These are phyloP conservation scores for Meandrusa payeni DNA, from an alignment of 2,888 invertebrate genomes.

Conservation along the genomic window DNA sequence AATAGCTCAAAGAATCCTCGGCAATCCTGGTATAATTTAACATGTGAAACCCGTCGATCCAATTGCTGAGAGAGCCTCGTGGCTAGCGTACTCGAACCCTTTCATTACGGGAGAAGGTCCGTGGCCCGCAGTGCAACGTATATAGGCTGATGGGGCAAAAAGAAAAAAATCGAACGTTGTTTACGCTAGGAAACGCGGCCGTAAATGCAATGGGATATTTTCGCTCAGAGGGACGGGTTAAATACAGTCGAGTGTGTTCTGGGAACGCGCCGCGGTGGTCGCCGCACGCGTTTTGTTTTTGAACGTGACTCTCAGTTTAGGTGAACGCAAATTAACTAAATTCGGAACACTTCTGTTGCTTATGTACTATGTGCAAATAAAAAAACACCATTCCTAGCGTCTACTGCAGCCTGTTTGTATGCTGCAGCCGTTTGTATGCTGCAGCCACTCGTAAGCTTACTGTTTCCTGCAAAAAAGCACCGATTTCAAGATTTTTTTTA, in stretches of 20 bases:
- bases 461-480: too few relatives aligned
- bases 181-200: conserved; percentile 37
- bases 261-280: conserved; percentile 61
- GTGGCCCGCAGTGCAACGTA: conserved; percentile 20
- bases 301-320: conserved; percentile 68
- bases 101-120: conserved; percentile 16
- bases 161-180: conserved; percentile 27
- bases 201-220: conserved; percentile 38
- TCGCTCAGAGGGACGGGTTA: conserved; percentile 46
- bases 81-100: conserved; percentile 12
- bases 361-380: conserved; percentile 33
- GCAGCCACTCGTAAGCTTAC: too few relatives aligned
- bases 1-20: conserved; percentile 1
- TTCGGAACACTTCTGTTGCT: conserved; percentile 49
- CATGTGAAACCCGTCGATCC: conserved; percentile 13
- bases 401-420: neutral
- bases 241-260: conserved; percentile 52
- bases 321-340: conserved; percentile 68
- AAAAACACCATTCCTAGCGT: conserved; percentile 17
- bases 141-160: conserved; percentile 18
- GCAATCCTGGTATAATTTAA: conserved; percentile 17
- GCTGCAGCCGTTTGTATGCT: too few relatives aligned
- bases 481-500: too few relatives aligned
- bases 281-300: conserved; percentile 65
- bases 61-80: conserved; percentile 4